Evolutionary conservation across 2,797 vertebrate species (phyloP).

Genomic region (Eupleurogrammus muticus): DNA sequence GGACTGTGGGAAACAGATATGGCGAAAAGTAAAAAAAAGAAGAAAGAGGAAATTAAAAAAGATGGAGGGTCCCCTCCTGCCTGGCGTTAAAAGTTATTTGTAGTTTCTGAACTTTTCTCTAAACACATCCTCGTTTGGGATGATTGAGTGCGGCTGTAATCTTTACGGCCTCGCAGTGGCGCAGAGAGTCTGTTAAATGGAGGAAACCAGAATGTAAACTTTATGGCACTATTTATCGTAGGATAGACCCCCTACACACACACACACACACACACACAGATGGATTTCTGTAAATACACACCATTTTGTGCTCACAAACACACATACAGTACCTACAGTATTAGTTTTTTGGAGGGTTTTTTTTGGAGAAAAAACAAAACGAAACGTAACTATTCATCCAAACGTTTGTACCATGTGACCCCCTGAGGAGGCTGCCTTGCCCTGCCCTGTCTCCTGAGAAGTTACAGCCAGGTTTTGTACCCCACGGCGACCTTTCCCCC

Average conservation of each 20-base stretch:
- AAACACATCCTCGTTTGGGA: slow-evolving; percentile 44
- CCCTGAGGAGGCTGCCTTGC: no score
- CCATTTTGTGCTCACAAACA: slow-evolving; percentile 11
- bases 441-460: slow-evolving; percentile 18
- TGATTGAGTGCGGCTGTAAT: slow-evolving; percentile 62
- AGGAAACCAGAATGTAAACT: slow-evolving; percentile 54
- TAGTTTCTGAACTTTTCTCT: slow-evolving; percentile 51
- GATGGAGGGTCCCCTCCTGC: slow-evolving; percentile 28
- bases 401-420: no score
- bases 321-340: neutral
- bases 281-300: slow-evolving; percentile 21
- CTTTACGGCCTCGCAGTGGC: slow-evolving; percentile 48
- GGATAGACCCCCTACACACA: slow-evolving; percentile 17
- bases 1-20: slow-evolving; percentile 29
- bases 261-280: slow-evolving; percentile 4
- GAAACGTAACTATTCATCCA: no score
- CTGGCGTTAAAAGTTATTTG: slow-evolving; percentile 50
- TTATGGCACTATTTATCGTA: slow-evolving; percentile 53
- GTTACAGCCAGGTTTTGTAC: slow-evolving; percentile 57
- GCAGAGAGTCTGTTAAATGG: slow-evolving; percentile 40
- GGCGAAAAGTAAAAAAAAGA: slow-evolving; percentile 26
- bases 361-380: neutral
- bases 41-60: slow-evolving; percentile 28
- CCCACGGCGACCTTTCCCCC: slow-evolving; percentile 62
- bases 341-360: slow-evolving; percentile 12